Percentiles rank a stretch among this genome's conserved stretches.
Evolutionary conservation across 2,888 invertebrate genomes (phyloP).

Genomic region (Catocala fraxini): DNA sequence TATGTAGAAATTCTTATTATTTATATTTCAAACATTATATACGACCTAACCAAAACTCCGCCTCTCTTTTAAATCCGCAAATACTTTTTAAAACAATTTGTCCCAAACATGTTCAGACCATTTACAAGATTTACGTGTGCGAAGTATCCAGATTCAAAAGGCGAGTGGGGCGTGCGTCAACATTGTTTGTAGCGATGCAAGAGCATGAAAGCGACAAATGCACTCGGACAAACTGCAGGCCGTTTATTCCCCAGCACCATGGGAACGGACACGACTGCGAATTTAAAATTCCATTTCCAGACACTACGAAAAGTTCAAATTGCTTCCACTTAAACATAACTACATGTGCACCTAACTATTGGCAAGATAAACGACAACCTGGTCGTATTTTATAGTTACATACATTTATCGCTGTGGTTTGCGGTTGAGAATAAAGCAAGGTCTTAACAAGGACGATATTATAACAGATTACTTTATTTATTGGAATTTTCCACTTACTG

Average conservation of each 20-base stretch:
- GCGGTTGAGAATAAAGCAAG: background rate
- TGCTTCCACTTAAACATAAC: slow-evolving; percentile 56
- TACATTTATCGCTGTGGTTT: background rate
- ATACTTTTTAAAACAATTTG: slow-evolving; percentile 10
- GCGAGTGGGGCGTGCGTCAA: slow-evolving; percentile 34
- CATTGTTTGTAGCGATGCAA: slow-evolving; percentile 36
- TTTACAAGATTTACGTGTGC: slow-evolving; percentile 43
- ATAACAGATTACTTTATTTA: too few relatives aligned
- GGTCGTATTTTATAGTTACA: background rate
- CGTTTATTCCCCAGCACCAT: slow-evolving; percentile 62
- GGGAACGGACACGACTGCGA: slow-evolving; percentile 59
- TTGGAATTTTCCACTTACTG: too few relatives aligned
- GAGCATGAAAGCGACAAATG: slow-evolving; percentile 55
- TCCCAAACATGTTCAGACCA: slow-evolving; percentile 21
- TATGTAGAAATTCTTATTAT: too few relatives aligned
- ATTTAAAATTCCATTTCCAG: slow-evolving; percentile 82
- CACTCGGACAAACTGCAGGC: slow-evolving; percentile 51
- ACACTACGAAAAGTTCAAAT: slow-evolving; percentile 69
- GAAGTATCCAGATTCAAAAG: slow-evolving; percentile 38
- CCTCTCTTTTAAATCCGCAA: background rate
- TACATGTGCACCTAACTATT: slow-evolving; percentile 23
- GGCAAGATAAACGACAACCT: slow-evolving; percentile 18
- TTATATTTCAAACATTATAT: background rate
- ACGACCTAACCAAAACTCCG: background rate
- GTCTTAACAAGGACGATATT: too few relatives aligned